Base-by-base conservation (phyloP, 2,888 invertebrate species). In the Linyphia triangularis region DNA sequence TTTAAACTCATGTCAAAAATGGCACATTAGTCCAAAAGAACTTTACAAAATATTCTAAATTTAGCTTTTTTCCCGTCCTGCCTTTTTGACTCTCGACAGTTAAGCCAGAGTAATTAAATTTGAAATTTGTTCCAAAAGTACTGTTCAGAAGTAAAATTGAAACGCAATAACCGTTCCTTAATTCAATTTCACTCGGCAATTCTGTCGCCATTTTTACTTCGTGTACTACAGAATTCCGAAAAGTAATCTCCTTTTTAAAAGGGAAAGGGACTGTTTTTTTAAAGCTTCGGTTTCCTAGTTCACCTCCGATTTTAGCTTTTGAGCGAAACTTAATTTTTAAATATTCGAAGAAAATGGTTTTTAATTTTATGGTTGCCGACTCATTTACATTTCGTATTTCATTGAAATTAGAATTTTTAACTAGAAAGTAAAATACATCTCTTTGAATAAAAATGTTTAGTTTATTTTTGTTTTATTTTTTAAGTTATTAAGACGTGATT, bases 61-160 rank as follows among this genome's bases (percentile, higher is more conserved):
- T 51, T 51, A 51, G 51, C 5, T n/a, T 51, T 51, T 51, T 51
- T 51, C n/a, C 5, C 16, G 16, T 5, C 13, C n/a, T 51, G 13
- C n/a, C 51, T n/a, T 10, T 51, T 51, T 51, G 51, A 51, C 51
- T 51, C 51, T 5, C 51, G 51, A 51, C 51, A 51, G 51, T n/a
- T 51, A 51, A 51, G 51, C 59, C 19, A 22, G 22, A 33, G 59
- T 75, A 75, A 75, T 75, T 75, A 75, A 75, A 37, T 75, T 75
- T 33, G 75, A 75, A 75, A 75, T 75, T 75, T 75, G 57, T 75
- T 75, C 33, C 59, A 59, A 33, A 75, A 30, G 51, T 51, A n/a
- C 51, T n/a, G n/a, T 51, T 51, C 51, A 51, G n/a, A 51, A 51
- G 51, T 51, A 51, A 51, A 51, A 51, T 51, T 51, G 51, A 51